Evolutionary conservation across 2,113 vertebrate species (phyloP), one percentile per base, ranked within the genome.

Genomic region (Dendropsophus ebraccatus): DNA sequence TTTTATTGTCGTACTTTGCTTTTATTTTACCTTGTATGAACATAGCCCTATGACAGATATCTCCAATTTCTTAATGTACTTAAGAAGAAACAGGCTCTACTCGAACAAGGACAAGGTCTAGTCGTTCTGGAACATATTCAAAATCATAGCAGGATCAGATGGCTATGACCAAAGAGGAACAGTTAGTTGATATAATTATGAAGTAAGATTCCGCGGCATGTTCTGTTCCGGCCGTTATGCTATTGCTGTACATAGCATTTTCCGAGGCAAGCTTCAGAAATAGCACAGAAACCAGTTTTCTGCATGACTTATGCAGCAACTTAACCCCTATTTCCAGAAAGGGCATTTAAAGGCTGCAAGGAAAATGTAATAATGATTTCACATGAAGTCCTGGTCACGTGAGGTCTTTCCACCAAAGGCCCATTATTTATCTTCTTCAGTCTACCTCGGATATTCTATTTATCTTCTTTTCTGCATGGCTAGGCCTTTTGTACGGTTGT

Each of bases 401-500:
- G 89, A 90, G 90, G 87, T 87, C 87, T 91, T 89, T 89, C 74
- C 89, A 90, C 88, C 85, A 81, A 88, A 91, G 90, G 83, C 89
- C 84, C 89, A 88, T 92, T 92, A 92, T 89, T 88, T 90, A 82
- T 88, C 86, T 88, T 87, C 89, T 77, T 85, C 77, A 79, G 50
- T 81, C 84, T 88, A 88, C 88, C 89, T 89, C 87, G 90, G 90
- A 92, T 88, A 88, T 90, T 84, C 84, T 87, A 89, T 88, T 89
- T 88, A 74, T 88, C 81, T 69, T 5, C 81, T 54, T 90, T 87
- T 89, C 89, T 92, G 91, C 91, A 90, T 89, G 89, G 88, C 83
- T 91, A 91, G 89, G 41, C 88, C 91, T 92, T 92, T 93, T 91
- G 89, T 91, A 90, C 93, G 92, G 90, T 92, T 93, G 92, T 94